A percentile compares a stretch with the other conserved stretches of the same genome.
phyloP scores from a whole-genome alignment of 2,797 vertebrate genomes.

The Centropyge bicolor region DNA sequence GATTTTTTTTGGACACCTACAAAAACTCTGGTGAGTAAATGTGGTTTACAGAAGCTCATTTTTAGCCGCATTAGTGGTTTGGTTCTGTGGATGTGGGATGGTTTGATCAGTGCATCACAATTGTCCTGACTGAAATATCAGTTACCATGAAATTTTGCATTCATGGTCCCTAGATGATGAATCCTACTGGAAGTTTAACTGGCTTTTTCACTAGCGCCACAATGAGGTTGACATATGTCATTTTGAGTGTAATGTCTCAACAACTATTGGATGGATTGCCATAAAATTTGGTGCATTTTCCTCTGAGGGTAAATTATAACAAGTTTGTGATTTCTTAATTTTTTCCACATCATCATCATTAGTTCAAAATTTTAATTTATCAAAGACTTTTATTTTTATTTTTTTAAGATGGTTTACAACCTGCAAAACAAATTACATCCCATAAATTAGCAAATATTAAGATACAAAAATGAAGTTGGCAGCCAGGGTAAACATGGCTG shows the following conservation, averaged over 20 bases:
- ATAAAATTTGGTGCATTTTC: neutral
- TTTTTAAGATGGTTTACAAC: too few relatives aligned
- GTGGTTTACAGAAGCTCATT: neutral
- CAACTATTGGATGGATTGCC: neutral
- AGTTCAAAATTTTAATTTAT: neutral
- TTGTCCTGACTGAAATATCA: neutral
- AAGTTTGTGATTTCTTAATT: too few relatives aligned
- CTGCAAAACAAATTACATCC: neutral
- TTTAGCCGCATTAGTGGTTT: neutral
- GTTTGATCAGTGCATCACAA: too few relatives aligned
- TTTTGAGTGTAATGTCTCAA: neutral
- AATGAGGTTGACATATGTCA: too few relatives aligned
- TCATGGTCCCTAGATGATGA: neutral
- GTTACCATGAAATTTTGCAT: neutral
- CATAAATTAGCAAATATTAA: too few relatives aligned
- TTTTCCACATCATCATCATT: neutral
- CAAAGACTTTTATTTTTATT: too few relatives aligned
- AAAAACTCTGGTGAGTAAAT: conserved; percentile 2
- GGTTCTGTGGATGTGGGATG: neutral
- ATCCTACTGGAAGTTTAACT: neutral
- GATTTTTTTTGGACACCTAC: neutral
- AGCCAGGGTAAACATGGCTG: too few relatives aligned
- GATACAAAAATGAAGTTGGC: too few relatives aligned
- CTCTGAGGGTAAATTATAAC: neutral
- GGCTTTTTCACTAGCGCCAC: neutral